Base-by-base conservation (phyloP, 2,888 invertebrate species). In the Drosophila testacea region DNA sequence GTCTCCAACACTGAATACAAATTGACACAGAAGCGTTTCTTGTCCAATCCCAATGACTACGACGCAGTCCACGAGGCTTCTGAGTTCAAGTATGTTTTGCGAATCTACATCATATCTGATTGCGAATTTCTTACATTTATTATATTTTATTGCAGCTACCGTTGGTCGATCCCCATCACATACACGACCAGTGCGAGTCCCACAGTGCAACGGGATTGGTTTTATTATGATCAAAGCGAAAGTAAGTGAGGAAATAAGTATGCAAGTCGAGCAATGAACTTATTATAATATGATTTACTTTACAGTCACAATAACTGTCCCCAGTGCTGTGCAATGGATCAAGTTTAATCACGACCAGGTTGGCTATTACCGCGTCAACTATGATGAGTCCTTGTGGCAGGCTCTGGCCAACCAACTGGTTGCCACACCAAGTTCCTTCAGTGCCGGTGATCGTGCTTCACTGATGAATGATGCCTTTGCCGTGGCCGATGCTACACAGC, bases 361-460 rank as follows among this genome's bases (percentile, higher is more conserved):
- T n/a, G 98, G 98, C 0, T 98, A 96, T 91, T 98, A 97, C 92
- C 94, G 98, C 63, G 97, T 98, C 0, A 97, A 97, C 90, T 98
- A 98, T 90, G 94, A 95, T 0, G 73, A 91, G 4, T 91, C 93
- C 0, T 94, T 95, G 88, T 98, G 98, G 98, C 82, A 93, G 38
- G 73, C 76, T 1, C 61, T 93, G 55, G 89, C 91, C 2, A 83
- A 91, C 0, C 90, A 93, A 39, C 89, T 95, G 55, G 60, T 84
- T 4, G 61, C 51, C 1, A 66, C 83, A 57, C 89, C 91, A 1
- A 71, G 60, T 6, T 83, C 90, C 56, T 91, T 96, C 4, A 93
- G 94, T 0, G 92, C 94, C 66, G 94, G 95, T 0, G 98, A 98
- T 91, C 94, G 96, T 70, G 95, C 97, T 0, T 95, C 96, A 81